Conservation (phyloP, 2,113 vertebrate species). For the Neofelis nebulosa region DNA sequence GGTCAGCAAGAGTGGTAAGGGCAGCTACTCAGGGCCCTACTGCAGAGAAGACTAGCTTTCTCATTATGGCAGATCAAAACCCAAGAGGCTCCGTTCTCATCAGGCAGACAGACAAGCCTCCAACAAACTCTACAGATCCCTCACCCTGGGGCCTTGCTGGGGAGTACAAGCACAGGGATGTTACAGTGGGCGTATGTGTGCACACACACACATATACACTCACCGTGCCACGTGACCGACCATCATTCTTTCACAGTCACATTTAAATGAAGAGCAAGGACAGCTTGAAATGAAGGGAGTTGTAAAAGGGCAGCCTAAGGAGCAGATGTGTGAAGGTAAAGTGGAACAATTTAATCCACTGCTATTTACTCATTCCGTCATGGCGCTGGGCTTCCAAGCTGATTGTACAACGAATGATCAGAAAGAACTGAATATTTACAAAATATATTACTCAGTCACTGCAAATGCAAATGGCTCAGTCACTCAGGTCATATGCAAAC, state of each 20-base stretch:
- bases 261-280: slow-evolving; percentile 1
- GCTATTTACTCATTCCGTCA: background rate
- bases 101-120: background rate
- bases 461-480: background rate
- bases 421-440: background rate
- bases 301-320: background rate
- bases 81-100: background rate
- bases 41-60: background rate
- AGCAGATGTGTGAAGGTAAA: background rate
- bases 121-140: background rate
- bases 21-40: accelerated
- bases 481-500: background rate
- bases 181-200: background rate
- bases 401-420: background rate
- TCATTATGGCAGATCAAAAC: background rate
- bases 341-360: background rate
- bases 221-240: background rate
- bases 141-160: background rate
- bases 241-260: background rate
- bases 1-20: background rate
- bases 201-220: background rate
- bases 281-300: background rate
- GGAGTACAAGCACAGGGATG: too few species aligned
- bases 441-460: background rate
- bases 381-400: background rate